A percentile compares a stretch with the other conserved stretches of the same genome.
These are phyloP conservation scores for Genyomyrus donnyi DNA, from an alignment of 2,113 vertebrate species.

Conservation along the genomic window DNA sequence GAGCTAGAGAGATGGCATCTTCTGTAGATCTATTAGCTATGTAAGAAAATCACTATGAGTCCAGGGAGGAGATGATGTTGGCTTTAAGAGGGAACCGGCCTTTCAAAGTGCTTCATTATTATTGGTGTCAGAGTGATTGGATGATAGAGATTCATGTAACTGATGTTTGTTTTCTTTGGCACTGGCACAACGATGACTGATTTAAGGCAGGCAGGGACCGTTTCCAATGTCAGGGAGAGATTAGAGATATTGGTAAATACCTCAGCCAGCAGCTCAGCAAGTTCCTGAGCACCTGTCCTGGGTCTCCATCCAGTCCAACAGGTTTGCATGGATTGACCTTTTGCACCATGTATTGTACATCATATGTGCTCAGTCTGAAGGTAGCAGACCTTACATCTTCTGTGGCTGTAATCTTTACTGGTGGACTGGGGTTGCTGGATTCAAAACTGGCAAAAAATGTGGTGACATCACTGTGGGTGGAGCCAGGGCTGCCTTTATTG, in stretches of 20 bases:
- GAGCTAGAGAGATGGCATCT: neutral
- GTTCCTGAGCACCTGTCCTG: neutral
- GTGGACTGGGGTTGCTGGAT: neutral
- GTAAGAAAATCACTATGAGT: neutral
- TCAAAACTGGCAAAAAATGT: neutral
- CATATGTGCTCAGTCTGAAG: neutral
- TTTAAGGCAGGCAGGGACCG: neutral
- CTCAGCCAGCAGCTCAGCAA: neutral
- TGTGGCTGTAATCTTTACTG: neutral
- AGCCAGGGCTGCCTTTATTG: neutral
- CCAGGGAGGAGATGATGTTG: neutral
- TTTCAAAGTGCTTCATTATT: neutral
- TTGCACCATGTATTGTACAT: neutral
- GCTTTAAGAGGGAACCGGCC: neutral
- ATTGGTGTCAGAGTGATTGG: neutral
- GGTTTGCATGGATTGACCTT: neutral
- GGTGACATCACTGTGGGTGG: too few relatives aligned
- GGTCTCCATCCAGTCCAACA: neutral
- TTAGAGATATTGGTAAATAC: neutral
- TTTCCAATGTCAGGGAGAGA: neutral
- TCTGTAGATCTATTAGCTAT: neutral
- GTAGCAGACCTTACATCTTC: neutral
- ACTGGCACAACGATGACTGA: neutral
- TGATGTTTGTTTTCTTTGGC: neutral
- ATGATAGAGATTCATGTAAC: neutral